A percentile compares a stretch with the other conserved stretches of the same genome.
Evolutionary conservation across 2,113 vertebrate genomes (phyloP).

Genomic region (Trichomycterus rosablanca): DNA sequence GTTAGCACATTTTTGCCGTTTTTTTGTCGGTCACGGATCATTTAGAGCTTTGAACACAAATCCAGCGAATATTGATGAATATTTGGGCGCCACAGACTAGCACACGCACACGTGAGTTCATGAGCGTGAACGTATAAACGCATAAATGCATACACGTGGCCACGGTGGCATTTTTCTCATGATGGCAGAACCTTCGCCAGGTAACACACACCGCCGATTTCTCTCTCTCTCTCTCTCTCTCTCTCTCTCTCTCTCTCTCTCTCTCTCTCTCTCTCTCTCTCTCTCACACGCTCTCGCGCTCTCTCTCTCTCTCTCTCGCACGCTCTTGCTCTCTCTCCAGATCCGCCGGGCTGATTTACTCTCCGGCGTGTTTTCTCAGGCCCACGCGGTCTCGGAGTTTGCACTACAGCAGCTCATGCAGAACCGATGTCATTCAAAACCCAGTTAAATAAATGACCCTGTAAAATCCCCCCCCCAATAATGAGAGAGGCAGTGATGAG

Average conservation of each 20-base stretch:
- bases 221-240: no score
- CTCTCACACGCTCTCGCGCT: conserved; percentile 9
- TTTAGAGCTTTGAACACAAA: no score
- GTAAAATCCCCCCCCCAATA: conserved; percentile 85
- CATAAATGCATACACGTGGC: no score
- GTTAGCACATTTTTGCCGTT: no score
- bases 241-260: no score
- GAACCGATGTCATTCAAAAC: conserved; percentile 84
- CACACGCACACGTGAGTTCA: no score
- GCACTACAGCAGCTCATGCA: conserved; percentile 78
- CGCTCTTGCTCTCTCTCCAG: conserved; percentile 21
- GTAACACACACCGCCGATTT: not conserved
- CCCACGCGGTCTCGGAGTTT: conserved; percentile 76
- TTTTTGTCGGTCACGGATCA: no score
- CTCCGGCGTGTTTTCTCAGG: conserved; percentile 83
- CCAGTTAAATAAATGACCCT: conserved; percentile 87
- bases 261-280: no score
- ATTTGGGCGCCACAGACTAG: no score
- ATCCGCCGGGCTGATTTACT: conserved; percentile 78
- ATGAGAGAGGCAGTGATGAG: conserved; percentile 77
- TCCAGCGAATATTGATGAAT: no score
- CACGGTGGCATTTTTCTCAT: conserved; percentile 16
- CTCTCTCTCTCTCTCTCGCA: conserved; percentile 7
- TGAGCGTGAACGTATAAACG: no score
- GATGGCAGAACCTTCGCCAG: conserved; percentile 8